These are phyloP conservation scores for Penelope pileata DNA, from an alignment of 2,113 vertebrate species.

Conservation along the genomic window DNA sequence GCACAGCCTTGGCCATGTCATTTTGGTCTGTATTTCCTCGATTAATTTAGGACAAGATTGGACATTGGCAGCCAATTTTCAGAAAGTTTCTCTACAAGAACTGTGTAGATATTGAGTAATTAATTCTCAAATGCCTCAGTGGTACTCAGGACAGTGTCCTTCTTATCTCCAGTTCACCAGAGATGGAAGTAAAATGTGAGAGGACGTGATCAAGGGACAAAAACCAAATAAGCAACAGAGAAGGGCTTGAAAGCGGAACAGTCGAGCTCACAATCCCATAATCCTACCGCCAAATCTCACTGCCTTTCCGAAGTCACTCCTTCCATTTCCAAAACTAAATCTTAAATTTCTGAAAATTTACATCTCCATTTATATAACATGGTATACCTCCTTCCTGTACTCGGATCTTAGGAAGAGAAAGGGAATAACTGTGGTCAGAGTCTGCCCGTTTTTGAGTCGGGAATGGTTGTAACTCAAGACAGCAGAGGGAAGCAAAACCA, in stretches of 20 bases:
- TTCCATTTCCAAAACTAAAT: background rate
- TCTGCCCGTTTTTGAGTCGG: background rate
- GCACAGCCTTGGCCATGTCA: background rate
- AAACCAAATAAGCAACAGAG: background rate
- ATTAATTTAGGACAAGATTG: background rate
- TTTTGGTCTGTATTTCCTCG: background rate
- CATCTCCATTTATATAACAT: background rate
- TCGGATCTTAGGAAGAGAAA: background rate
- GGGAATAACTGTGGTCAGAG: background rate
- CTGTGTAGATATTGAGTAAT: background rate
- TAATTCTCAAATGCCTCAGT: background rate
- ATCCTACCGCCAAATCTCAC: background rate
- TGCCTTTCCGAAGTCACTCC: background rate
- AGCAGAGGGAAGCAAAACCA: slow-evolving; percentile 4
- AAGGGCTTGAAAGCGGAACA: background rate
- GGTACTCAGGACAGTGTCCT: rapidly evolving
- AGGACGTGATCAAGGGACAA: background rate
- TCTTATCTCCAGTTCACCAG: background rate
- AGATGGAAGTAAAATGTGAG: background rate
- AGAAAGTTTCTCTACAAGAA: background rate
- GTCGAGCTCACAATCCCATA: background rate
- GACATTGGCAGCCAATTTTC: background rate
- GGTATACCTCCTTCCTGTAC: background rate
- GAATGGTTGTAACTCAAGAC: background rate
- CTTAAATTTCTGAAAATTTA: background rate